phyloP scores from a whole-genome alignment of 2,888 invertebrate species.

The Sympetrum striolatum region DNA sequence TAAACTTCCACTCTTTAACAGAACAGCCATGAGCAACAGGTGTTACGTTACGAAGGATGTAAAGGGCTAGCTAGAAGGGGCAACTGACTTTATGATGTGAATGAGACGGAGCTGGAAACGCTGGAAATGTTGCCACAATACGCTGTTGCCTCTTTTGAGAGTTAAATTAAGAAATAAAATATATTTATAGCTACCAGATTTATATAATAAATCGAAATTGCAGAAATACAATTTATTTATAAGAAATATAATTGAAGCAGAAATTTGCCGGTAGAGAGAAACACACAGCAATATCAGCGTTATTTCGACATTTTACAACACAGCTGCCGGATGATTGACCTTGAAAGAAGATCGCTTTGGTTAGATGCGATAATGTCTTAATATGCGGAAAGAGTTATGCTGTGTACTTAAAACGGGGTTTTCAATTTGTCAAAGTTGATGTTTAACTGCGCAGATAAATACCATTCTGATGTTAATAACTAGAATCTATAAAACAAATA shows the following conservation, averaged over 20 bases:
- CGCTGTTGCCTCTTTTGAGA: neutral
- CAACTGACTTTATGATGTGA: neutral
- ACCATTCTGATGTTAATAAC: too few species aligned
- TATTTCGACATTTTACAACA: neutral
- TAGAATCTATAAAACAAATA: too few species aligned
- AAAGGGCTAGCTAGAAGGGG: neutral
- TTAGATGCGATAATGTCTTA: neutral
- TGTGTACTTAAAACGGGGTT: too few species aligned
- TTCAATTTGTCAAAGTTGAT: too few species aligned
- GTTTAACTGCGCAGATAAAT: too few species aligned
- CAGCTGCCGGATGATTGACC: neutral
- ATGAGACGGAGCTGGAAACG: neutral
- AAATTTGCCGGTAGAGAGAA: too few species aligned
- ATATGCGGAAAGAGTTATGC: too few species aligned
- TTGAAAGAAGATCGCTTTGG: neutral
- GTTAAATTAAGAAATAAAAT: neutral
- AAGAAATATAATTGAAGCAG: too few species aligned
- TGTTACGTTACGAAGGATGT: neutral
- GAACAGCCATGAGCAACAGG: slow-evolving; percentile 12
- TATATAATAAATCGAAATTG: too few species aligned
- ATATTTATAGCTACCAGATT: neutral
- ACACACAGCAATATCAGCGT: too few species aligned
- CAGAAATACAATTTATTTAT: too few species aligned
- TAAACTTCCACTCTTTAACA: neutral
- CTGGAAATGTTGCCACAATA: neutral